Conservation (phyloP, 2,113 vertebrate species). For the Melozone crissalis region DNA sequence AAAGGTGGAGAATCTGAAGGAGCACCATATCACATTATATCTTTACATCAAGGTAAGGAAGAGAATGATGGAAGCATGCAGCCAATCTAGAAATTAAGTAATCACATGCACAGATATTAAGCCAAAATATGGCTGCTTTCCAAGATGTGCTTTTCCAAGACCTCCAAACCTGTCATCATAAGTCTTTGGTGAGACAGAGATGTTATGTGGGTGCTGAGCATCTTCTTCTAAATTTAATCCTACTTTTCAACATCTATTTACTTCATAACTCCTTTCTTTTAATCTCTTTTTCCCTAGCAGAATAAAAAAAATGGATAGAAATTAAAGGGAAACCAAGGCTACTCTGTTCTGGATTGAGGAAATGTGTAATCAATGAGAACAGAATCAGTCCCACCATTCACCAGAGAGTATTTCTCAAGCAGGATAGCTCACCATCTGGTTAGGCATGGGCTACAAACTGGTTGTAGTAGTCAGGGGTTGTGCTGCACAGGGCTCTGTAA, state of each 20-base stretch:
- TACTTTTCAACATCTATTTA: not conserved
- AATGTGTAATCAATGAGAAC: not conserved
- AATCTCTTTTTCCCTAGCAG: not conserved
- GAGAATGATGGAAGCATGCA: not conserved
- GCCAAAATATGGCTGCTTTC: not conserved
- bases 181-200: not conserved
- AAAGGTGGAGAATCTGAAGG: not conserved
- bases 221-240: slow-evolving; percentile 13
- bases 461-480: not conserved
- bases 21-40: not conserved
- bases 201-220: not conserved
- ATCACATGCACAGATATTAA: not conserved
- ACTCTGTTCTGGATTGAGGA: not conserved
- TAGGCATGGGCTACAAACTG: not conserved
- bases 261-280: not conserved
- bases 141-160: not conserved
- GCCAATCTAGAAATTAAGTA: not conserved
- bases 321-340: not conserved
- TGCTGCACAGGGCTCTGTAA: not conserved
- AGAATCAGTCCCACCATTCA: not conserved
- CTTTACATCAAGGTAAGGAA: not conserved
- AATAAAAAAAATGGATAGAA: not conserved
- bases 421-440: not conserved
- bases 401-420: not conserved
- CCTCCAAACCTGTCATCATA: not conserved